phyloP scores from a whole-genome alignment of 2,888 invertebrate species.

The Pteria penguin region DNA sequence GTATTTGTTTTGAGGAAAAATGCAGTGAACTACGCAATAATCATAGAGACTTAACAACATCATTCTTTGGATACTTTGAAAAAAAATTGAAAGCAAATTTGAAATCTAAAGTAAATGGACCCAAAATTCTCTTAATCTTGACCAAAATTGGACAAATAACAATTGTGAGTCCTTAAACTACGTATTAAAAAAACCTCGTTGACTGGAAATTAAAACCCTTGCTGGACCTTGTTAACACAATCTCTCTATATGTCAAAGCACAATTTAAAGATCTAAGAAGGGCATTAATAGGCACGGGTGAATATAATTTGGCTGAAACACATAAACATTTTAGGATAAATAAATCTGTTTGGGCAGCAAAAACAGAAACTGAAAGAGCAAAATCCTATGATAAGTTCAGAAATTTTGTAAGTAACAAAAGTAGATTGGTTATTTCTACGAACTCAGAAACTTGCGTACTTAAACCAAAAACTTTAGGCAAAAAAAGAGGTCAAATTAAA shows the following conservation, averaged over 20 bases:
- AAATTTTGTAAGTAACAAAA: neutral
- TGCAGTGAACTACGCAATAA: neutral
- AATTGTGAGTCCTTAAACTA: slow-evolving; percentile 22
- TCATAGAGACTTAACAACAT: neutral
- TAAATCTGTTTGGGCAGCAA: slow-evolving; percentile 1
- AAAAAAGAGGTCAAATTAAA: slow-evolving; percentile 1
- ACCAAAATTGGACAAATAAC: slow-evolving; percentile 14
- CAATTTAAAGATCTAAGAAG: slow-evolving; percentile 2
- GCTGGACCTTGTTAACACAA: neutral
- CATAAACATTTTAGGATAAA: neutral
- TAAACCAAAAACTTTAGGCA: neutral
- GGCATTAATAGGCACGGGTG: neutral
- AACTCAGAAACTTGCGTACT: neutral
- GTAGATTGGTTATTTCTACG: neutral
- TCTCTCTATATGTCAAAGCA: neutral
- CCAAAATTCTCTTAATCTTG: neutral
- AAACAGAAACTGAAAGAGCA: neutral
- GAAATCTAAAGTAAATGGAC: neutral
- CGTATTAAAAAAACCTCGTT: slow-evolving; percentile 3
- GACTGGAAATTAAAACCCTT: slow-evolving; percentile 11
- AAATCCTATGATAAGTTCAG: neutral
- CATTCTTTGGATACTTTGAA: slow-evolving; percentile 14
- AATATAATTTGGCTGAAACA: neutral
- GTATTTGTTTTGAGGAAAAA: slow-evolving; percentile 14
- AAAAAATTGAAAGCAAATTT: neutral